Conservation (phyloP, 1,140 invertebrate species). For the Sinella curviseta region DNA sequence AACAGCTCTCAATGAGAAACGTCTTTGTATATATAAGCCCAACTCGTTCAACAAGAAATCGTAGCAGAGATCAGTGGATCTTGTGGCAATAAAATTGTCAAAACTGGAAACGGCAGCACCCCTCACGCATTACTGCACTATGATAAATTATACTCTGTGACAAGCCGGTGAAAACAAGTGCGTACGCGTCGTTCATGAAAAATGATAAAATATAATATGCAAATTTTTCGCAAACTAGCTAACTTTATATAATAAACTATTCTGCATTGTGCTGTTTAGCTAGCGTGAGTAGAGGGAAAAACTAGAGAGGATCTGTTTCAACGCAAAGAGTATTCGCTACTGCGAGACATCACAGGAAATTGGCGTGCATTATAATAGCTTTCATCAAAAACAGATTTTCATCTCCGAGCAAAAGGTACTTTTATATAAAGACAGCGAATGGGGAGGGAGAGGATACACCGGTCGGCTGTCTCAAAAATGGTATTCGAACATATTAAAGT, state of each 20-base stretch:
- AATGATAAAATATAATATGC: neutral
- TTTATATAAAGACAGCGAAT: neutral
- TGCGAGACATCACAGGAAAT: neutral
- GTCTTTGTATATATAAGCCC: neutral
- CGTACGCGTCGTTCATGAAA: neutral
- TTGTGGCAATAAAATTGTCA: neutral
- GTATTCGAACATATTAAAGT: neutral
- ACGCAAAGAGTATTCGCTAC: neutral
- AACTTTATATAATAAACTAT: neutral
- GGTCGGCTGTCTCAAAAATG: neutral
- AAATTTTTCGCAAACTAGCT: neutral
- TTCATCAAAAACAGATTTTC: neutral
- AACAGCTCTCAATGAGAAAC: neutral
- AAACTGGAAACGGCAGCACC: neutral
- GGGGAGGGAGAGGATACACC: neutral
- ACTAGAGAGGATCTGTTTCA: neutral
- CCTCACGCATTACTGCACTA: neutral
- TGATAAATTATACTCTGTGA: neutral
- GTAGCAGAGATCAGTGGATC: neutral
- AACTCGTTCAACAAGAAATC: neutral
- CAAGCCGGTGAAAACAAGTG: neutral
- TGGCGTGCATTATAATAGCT: neutral
- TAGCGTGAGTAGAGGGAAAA: neutral
- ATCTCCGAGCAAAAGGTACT: neutral
- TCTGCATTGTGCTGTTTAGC: no score